Evolutionary conservation across 37 sponge, comb jelly and placozoan genomes (phyloP), one percentile per base, ranked within the genome.

Genomic region (Cladorhizidae sp.): DNA sequence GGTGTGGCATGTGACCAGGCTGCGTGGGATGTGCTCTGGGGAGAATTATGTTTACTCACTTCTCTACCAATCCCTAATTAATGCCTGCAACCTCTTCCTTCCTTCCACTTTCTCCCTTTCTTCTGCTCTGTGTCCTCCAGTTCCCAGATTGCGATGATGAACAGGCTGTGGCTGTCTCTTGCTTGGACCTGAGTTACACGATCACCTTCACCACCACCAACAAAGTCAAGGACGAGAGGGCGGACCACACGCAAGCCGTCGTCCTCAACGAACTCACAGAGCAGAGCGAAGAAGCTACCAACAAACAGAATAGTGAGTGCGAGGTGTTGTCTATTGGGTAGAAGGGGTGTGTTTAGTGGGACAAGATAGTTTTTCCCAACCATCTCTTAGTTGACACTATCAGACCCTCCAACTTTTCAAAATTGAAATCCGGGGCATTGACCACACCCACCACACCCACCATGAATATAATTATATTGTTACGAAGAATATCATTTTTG

Each of bases 91-190:
- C 35, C 3, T 65, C 67, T 11, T 31, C 67, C 8, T 36, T 36
- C 67, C 67, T 36, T 65, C 32, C 12, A 7, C 35, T 32, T 12
- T 11, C 67, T 36, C 12, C 11, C 67, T 5, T 32, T 65, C 35
- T 32, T 15, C 54, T 37, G n/a, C 18, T 54, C 23, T 9, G 1
- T 15, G 3, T 28, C 36, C 31, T 29, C 6, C 23, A 86, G 87
- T 86, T 86, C 33, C 87, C 87, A n/a, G 36, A 39, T 0, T 80
- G 80, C 65, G 54, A 67, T n/a, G 70, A 74, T 7, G 80, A 86
- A 0, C 59, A 79, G 20, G 87, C 80, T 2, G 39, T 86, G 3
- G 56, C 87, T 22, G 87, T 87, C 38, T 73, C 87, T 20, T 80
- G 81, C 67, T 51, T 87, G 25, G 81, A 87, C 49, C 75, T 87